Percentiles rank a stretch among this genome's conserved stretches.
phyloP scores from a whole-genome alignment of 2,888 invertebrate genomes.

The Aricia artaxerxes region DNA sequence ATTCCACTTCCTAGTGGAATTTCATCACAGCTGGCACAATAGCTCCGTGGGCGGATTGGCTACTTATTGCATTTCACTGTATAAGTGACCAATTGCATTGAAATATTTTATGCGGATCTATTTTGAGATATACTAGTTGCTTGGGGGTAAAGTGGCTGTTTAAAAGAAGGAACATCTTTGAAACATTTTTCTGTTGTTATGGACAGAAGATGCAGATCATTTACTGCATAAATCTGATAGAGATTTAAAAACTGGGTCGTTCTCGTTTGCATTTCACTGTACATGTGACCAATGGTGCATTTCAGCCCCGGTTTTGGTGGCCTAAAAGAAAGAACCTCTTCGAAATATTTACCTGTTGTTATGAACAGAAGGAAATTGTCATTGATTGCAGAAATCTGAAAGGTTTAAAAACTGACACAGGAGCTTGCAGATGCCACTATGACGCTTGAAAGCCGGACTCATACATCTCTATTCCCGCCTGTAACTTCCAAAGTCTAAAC shows the following conservation, averaged over 20 bases:
- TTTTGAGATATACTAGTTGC: not conserved
- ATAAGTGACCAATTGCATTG: constrained; percentile 1
- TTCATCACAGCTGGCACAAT: constrained; percentile 2
- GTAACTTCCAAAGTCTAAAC: not conserved
- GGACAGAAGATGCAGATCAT: no score
- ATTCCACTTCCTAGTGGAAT: not conserved
- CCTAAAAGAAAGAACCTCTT: not conserved
- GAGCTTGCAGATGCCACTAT: not conserved
- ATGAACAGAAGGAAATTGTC: not conserved
- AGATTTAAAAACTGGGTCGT: no score
- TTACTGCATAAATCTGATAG: no score
- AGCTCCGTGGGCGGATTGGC: not conserved
- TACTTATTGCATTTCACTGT: not conserved
- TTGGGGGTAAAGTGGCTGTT: no score
- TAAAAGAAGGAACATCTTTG: no score
- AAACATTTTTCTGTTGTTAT: no score
- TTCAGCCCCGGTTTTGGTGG: no score
- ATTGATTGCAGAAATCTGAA: not conserved
- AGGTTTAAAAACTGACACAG: not conserved
- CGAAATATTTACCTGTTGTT: not conserved
- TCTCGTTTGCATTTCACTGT: no score
- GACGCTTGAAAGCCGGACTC: not conserved
- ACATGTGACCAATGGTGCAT: no score
- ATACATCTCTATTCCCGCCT: not conserved
- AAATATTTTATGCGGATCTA: not conserved